Conservation (phyloP, 1,140 invertebrate species). For the Eubasilissa regina region DNA sequence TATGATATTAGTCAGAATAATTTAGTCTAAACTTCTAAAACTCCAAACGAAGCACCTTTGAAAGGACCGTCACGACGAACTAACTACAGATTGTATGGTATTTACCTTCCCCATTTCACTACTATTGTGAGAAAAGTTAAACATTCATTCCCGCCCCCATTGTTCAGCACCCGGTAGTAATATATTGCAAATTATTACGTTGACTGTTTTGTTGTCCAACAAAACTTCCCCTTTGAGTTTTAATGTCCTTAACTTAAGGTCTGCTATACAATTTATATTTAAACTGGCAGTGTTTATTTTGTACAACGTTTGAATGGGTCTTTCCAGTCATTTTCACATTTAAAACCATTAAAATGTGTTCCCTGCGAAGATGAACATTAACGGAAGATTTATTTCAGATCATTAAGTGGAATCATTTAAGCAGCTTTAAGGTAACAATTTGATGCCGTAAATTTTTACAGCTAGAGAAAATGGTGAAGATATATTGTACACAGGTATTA, state of each 20-base stretch:
- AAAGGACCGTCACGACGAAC: background rate
- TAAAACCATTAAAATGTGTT: constrained; percentile 3
- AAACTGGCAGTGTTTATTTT: background rate
- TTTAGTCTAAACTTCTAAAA: background rate
- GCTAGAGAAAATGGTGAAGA: no score
- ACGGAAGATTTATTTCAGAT: background rate
- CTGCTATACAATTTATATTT: background rate
- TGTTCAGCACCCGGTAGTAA: background rate
- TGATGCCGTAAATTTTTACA: no score
- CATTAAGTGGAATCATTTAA: no score
- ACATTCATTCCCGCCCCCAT: background rate
- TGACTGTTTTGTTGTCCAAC: constrained; percentile 28
- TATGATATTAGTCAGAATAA: no score
- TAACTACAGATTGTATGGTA: background rate
- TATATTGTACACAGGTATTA: no score
- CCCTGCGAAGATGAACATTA: background rate
- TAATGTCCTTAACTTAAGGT: constrained; percentile 20
- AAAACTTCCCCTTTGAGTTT: constrained; percentile 20
- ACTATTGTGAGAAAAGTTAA: background rate
- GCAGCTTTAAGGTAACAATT: no score
- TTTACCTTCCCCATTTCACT: background rate
- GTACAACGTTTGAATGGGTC: background rate
- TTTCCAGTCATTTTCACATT: background rate
- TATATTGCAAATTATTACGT: constrained; percentile 16
- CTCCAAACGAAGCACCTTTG: background rate